phyloP scores from a whole-genome alignment of 1,140 invertebrate species.

The Drosophila nannoptera region DNA sequence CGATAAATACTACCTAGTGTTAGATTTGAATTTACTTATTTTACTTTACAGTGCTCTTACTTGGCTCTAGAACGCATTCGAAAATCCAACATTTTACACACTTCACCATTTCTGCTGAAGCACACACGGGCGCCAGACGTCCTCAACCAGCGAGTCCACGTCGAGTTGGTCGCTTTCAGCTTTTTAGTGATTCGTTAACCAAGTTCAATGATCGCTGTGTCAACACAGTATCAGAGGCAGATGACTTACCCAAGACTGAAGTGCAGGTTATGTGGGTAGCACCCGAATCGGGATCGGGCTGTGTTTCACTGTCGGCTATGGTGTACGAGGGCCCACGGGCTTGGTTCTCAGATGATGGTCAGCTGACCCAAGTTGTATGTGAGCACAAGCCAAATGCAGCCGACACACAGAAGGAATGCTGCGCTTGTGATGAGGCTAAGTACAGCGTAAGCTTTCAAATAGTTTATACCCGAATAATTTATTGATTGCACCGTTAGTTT shows the following conservation, averaged over 20 bases:
- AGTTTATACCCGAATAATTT: neutral
- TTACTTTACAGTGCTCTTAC: slow-evolving; percentile 83
- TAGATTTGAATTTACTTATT: neutral
- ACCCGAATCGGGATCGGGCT: slow-evolving; percentile 89
- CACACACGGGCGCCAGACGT: slow-evolving; percentile 81
- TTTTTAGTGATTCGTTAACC: slow-evolving; percentile 88
- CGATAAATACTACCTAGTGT: neutral
- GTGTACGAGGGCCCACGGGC: slow-evolving; percentile 89
- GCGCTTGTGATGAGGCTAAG: slow-evolving; percentile 94
- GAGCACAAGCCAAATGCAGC: slow-evolving; percentile 81
- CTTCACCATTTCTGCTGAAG: slow-evolving; percentile 87
- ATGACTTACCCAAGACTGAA: slow-evolving; percentile 89
- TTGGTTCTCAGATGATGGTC: slow-evolving; percentile 95
- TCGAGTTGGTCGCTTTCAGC: slow-evolving; percentile 87
- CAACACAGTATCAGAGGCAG: slow-evolving; percentile 90
- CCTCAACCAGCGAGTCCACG: slow-evolving; percentile 78
- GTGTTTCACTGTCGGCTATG: slow-evolving; percentile 89
- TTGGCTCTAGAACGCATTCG: slow-evolving; percentile 86
- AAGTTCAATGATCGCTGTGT: slow-evolving; percentile 92
- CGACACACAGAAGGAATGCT: slow-evolving; percentile 85
- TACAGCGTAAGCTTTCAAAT: slow-evolving; percentile 84
- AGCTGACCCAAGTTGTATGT: slow-evolving; percentile 89
- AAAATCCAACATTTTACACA: slow-evolving; percentile 89
- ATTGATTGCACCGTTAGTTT: slow-evolving; percentile 81
- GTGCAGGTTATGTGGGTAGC: slow-evolving; percentile 95